Evolutionary conservation across 2,113 vertebrate genomes (phyloP), one percentile per base, ranked within the genome.

Genomic region (Drymodes brunneopygia): DNA sequence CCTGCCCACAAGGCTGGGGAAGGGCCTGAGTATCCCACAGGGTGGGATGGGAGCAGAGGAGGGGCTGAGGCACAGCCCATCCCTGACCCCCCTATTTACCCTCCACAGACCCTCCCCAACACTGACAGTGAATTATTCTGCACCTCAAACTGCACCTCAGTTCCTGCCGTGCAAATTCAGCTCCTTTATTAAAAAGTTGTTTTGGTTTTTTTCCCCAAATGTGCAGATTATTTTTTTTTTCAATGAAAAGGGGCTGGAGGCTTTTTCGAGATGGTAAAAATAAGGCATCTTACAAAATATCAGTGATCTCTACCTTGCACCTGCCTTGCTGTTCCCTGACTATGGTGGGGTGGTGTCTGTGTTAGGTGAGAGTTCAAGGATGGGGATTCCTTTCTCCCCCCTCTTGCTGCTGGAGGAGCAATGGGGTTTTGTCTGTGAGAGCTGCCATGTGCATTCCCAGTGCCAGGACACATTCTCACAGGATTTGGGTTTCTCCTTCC

Each of bases 21-120:
- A n/a, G n/a, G n/a, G n/a, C n/a, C n/a, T n/a, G n/a, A n/a, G n/a
- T n/a, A n/a, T n/a, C n/a, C n/a, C n/a, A n/a, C n/a, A n/a, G n/a
- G n/a, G 33, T 19, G 47, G 72, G 53, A 18, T 12, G 17, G 11
- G 33, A 65, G 28, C 24, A 2, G 4, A 31, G 60, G 22, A 65
- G 20, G 33, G 45, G 56, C 45, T 89, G 35, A 9, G 31, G 13
- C 4, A 5, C 15, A 70, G 35, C 56, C 50, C 54, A 15, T 3
- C 48, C 71, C 79, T n/a, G n/a, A n/a, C n/a, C n/a, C n/a, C 60
- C 80, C 94, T 78, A 79, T 92, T 96, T 65, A 83, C 94, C 89
- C 91, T 92, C 80, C 67, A 33, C 81, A 92, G 85, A 62, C 44
- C 85, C 84, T 94, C 85, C 70, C 75, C 0, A 1, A 74, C 78